Base-by-base conservation (phyloP, 2,113 vertebrate genomes). In the Diphyllodes magnificus region DNA sequence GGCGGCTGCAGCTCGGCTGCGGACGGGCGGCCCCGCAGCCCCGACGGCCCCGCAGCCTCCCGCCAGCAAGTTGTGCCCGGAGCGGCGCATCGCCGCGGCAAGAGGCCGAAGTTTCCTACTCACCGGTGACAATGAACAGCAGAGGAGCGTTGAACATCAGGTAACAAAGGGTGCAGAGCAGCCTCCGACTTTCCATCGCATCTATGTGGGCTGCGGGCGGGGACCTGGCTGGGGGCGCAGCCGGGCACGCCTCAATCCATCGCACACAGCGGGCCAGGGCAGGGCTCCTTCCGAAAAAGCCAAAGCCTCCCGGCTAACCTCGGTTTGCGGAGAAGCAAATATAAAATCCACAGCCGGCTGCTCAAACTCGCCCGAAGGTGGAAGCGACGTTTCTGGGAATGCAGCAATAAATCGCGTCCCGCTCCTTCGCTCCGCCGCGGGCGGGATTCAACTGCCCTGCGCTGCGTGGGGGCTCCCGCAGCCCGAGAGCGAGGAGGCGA, bases 141-240 rank as follows among this genome's bases (percentile, higher is more conserved):
- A 98, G 98, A 66, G 98, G 98, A 18, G 98, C 97, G 95, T 98
- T 97, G 63, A 99, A 92, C 96, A 99, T 96, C 97, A 99, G 98
- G 98, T 98, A 98, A 98, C 98, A 98, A 81, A 99, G 93, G 92
- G 98, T 97, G 94, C 98, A 94, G 97, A 97, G 91, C 80, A 98
- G 96, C 97, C 97, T 98, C 91, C 97, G 97, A 96, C 97, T 98
- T 97, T 98, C 99, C 99, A 99, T 99, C 95, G 98, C 98, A 98
- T 98, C 96, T 95, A 95, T 89, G 97, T 96, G 93, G 96, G 86
- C 95, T 90, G 90, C 93, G 79, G 82, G 88, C 95, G 77, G 93
- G 66, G 81, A 84, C 76, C 93, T 70, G 93, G 90, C 87, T 88
- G 45, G 78, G 82, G 78, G 86, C 89, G 94, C 94, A 92, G 92